Evolutionary conservation across 2,888 invertebrate species (phyloP).

Genomic region (Mimas tiliae): DNA sequence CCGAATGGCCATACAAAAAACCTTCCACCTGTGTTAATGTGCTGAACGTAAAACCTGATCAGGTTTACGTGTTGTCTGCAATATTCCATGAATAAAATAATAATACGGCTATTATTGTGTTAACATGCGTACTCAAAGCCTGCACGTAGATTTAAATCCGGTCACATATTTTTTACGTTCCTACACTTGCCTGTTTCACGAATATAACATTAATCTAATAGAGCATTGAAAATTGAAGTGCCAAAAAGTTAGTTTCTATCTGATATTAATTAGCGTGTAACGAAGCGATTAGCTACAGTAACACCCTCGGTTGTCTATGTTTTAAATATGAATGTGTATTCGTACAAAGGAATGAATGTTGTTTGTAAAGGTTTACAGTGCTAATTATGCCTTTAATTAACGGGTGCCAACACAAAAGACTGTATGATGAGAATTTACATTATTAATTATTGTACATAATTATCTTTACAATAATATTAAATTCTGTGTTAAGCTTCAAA

Average conservation of each 20-base stretch:
- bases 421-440: too few relatives aligned
- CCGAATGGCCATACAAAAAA: neutral
- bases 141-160: conserved; percentile 19
- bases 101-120: conserved; percentile 22
- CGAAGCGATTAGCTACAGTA: conserved; percentile 38
- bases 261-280: conserved; percentile 33
- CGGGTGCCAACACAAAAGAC: neutral
- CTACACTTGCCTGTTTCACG: conserved; percentile 34
- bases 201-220: conserved; percentile 33
- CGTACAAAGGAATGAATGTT: neutral
- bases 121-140: conserved; percentile 26
- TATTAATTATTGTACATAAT: neutral
- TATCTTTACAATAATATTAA: neutral
- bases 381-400: conserved; percentile 3
- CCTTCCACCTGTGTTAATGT: conserved; percentile 1
- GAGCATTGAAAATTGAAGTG: conserved; percentile 37
- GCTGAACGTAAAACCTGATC: neutral
- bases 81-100: conserved; percentile 16
- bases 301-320: conserved; percentile 22
- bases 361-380: neutral
- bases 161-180: conserved; percentile 21
- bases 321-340: neutral
- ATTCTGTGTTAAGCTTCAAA: neutral
- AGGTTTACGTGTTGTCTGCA: conserved; percentile 6
- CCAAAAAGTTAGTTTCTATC: conserved; percentile 37